Percentiles rank a stretch among this genome's conserved stretches.
Evolutionary conservation across 2,113 vertebrate genomes (phyloP).

Genomic region (Origma solitaria): DNA sequence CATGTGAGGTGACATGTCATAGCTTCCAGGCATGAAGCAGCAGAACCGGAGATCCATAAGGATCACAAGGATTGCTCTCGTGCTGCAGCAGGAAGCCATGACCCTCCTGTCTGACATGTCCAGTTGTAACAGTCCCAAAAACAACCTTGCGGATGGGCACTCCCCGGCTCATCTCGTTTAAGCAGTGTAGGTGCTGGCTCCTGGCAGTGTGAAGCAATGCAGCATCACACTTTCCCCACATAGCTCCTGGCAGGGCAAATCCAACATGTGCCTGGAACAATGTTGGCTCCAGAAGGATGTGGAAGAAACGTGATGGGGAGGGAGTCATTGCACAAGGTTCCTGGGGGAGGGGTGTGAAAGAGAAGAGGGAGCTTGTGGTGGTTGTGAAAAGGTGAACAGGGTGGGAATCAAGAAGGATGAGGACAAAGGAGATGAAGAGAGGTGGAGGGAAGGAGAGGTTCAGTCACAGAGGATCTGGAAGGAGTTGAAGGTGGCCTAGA

Average conservation of each 20-base stretch:
- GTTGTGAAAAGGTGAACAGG: neutral
- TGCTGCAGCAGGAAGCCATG: neutral
- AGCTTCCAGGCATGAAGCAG: neutral
- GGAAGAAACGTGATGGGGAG: neutral
- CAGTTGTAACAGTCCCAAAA: neutral
- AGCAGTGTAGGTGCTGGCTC: neutral
- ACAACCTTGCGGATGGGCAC: fast-evolving
- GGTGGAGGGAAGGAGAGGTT: neutral
- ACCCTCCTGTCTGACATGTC: neutral
- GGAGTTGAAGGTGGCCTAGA: neutral
- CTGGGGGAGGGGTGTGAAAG: neutral
- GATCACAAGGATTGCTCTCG: neutral
- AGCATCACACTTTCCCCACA: neutral
- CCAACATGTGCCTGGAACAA: neutral
- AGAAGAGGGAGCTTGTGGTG: neutral
- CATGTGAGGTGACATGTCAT: neutral
- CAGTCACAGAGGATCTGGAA: neutral
- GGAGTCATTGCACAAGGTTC: neutral
- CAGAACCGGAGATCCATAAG: neutral
- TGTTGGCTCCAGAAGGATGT: neutral
- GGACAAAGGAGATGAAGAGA: neutral
- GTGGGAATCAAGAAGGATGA: neutral
- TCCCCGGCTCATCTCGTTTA: neutral
- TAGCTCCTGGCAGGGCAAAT: neutral
- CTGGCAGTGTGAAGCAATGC: neutral